Evolutionary conservation across 2,797 vertebrate genomes (phyloP).

Genomic region (Psittacula derbiana): DNA sequence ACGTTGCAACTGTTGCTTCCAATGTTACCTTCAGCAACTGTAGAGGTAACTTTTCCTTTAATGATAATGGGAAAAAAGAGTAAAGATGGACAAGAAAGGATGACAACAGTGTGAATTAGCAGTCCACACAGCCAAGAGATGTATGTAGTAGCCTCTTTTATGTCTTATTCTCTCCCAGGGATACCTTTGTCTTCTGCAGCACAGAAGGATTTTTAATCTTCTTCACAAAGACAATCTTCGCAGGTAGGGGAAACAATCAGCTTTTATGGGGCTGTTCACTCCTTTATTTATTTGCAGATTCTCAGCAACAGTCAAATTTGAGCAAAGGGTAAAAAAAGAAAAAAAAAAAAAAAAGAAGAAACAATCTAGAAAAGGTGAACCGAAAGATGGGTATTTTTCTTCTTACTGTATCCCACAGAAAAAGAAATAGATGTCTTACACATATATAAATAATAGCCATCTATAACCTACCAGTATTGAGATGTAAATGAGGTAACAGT

Average conservation of each 20-base stretch:
- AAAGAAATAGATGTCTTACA: conserved; percentile 33
- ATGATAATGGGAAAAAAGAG: not conserved
- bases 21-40: not conserved
- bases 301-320: conserved; percentile 36
- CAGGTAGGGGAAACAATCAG: conserved; percentile 34
- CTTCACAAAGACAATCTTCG: conserved; percentile 51
- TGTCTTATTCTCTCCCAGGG: conserved; percentile 56
- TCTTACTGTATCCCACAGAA: not conserved
- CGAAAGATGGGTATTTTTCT: not conserved
- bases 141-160: conserved; percentile 60
- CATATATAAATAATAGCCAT: conserved; percentile 42
- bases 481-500: conserved; percentile 62
- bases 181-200: conserved; percentile 48
- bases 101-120: conserved; percentile 43
- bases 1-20: not conserved
- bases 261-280: conserved; percentile 46
- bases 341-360: not conserved
- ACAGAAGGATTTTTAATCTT: conserved; percentile 47
- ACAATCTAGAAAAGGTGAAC: not conserved
- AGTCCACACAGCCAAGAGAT: conserved; percentile 33
- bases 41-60: not conserved
- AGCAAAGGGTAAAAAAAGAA: not conserved
- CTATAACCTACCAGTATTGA: conserved; percentile 48
- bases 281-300: conserved; percentile 62
- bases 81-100: not conserved